Conservation (phyloP, 1,140 invertebrate genomes). For the Drosophila nasuta region DNA sequence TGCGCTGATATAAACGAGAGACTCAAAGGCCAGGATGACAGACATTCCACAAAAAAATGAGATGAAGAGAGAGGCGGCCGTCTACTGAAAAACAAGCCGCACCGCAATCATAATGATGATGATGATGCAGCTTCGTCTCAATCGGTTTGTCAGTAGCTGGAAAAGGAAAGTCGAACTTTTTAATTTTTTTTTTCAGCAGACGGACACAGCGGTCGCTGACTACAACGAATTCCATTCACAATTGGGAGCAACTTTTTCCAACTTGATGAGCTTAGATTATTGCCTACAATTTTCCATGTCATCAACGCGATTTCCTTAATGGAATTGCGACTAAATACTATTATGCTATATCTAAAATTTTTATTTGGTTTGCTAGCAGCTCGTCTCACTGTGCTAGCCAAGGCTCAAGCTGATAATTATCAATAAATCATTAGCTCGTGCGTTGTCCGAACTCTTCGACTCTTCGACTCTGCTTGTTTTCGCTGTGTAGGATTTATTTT, state of each 20-base stretch:
- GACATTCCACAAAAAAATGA: slow-evolving; percentile 9
- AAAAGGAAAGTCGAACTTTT: slow-evolving; percentile 6
- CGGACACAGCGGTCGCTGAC: slow-evolving; percentile 1
- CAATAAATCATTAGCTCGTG: slow-evolving; percentile 63
- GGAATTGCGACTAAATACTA: no score
- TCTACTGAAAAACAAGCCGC: slow-evolving; percentile 12
- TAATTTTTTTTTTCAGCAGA: background rate
- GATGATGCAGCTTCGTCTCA: slow-evolving; percentile 33
- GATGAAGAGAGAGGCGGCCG: background rate
- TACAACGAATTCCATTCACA: background rate
- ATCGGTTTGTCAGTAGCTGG: slow-evolving; percentile 23
- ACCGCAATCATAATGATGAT: slow-evolving; percentile 26
- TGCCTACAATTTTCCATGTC: no score
- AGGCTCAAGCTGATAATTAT: slow-evolving; percentile 37
- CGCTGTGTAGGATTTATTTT: slow-evolving; percentile 37
- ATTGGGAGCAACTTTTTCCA: background rate
- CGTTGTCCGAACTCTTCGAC: slow-evolving; percentile 64
- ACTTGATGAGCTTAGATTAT: background rate
- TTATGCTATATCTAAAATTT: background rate
- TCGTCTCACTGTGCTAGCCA: slow-evolving; percentile 33
- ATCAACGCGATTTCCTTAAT: background rate
- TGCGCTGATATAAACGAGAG: slow-evolving; percentile 42
- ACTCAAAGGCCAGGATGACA: slow-evolving; percentile 48
- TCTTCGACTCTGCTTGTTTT: slow-evolving; percentile 43
- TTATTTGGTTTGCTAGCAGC: background rate